A percentile compares a stretch with the other conserved stretches of the same genome.
Conservation (phyloP, 2,797 vertebrate genomes). For the Spinus olivaceus region DNA sequence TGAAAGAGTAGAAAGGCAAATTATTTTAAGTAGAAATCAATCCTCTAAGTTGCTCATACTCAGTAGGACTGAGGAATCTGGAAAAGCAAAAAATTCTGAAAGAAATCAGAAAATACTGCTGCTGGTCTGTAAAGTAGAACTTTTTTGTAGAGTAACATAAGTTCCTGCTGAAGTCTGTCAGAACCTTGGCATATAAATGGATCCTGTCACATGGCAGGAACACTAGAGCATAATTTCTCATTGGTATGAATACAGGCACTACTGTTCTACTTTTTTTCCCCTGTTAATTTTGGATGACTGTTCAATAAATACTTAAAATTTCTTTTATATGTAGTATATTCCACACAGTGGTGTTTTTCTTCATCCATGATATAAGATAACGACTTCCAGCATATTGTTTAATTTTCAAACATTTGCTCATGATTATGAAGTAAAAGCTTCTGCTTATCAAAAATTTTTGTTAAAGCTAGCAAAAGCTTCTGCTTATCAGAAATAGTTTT, state of each 20-base stretch:
- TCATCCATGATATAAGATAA: not conserved
- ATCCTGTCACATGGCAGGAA: not conserved
- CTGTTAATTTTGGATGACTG: not conserved
- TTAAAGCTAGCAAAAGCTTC: not conserved
- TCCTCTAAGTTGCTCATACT: not conserved
- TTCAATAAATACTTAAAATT: not conserved
- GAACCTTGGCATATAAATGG: not conserved
- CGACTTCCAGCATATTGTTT: not conserved
- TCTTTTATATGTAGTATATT: not conserved
- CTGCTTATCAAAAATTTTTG: not conserved
- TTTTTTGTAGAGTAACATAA: not conserved
- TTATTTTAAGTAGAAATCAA: not conserved
- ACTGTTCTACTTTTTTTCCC: not conserved
- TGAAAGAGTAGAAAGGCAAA: not conserved
- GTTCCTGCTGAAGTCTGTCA: not conserved
- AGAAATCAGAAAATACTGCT: not conserved
- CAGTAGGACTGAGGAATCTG: not conserved
- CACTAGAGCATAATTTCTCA: not conserved
- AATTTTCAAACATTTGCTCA: not conserved
- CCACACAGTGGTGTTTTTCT: not conserved
- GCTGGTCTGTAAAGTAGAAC: not conserved
- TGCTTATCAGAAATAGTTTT: not conserved
- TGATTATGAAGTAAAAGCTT: not conserved
- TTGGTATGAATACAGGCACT: not conserved
- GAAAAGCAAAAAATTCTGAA: not conserved